Evolutionary conservation across 2,113 vertebrate genomes (phyloP).

Genomic region (Potamarius usumacintae): DNA sequence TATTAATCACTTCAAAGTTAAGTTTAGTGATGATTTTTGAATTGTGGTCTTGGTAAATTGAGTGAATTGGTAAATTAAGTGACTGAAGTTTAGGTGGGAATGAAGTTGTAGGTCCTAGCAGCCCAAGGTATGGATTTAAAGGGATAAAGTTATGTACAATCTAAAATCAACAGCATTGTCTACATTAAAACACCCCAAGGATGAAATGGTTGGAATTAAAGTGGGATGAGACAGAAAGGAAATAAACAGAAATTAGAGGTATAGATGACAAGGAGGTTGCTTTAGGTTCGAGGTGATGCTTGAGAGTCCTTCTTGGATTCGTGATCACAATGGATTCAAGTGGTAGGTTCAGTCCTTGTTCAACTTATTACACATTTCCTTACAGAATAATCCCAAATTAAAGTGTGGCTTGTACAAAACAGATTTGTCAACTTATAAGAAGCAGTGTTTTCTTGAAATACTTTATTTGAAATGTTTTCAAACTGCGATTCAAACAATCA

Average conservation of each 20-base stretch:
- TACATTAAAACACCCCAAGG: neutral
- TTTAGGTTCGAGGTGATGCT: slow-evolving; percentile 10
- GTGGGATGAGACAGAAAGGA: neutral
- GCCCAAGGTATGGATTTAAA: neutral
- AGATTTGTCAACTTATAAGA: neutral
- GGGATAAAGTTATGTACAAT: neutral
- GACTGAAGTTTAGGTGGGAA: neutral
- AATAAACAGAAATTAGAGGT: neutral
- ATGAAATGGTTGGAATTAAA: slow-evolving; percentile 36
- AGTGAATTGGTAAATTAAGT: neutral
- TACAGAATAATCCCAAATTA: neutral
- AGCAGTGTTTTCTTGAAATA: neutral
- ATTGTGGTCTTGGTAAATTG: neutral
- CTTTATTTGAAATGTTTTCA: neutral
- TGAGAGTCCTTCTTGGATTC: slow-evolving; percentile 1
- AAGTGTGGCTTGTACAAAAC: neutral
- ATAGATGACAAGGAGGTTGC: neutral
- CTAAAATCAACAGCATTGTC: neutral
- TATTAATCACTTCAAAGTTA: neutral
- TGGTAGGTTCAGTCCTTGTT: neutral
- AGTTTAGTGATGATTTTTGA: neutral
- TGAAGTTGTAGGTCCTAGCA: too few species aligned
- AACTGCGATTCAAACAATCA: neutral
- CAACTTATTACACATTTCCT: neutral
- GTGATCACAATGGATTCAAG: slow-evolving; percentile 1